Percentiles rank a stretch among this genome's conserved stretches.
Conservation (phyloP, 2,113 vertebrate genomes). For the Plotosus lineatus region DNA sequence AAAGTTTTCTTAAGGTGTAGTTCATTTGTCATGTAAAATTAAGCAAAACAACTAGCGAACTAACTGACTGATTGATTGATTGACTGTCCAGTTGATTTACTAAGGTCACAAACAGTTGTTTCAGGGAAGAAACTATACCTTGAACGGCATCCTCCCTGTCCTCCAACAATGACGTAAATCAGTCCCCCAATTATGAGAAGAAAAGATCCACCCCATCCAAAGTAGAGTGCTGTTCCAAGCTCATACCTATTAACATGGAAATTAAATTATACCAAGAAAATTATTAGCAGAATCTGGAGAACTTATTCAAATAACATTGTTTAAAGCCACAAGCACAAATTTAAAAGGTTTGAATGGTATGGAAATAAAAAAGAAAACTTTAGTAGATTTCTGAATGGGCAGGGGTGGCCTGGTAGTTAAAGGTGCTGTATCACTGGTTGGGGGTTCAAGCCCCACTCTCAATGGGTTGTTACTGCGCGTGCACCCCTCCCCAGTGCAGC, state of each 20-base stretch:
- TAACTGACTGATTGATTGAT: too few relatives aligned
- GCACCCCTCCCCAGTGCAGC: too few relatives aligned
- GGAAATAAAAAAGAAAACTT: background rate
- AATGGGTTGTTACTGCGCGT: too few relatives aligned
- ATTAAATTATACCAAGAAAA: background rate
- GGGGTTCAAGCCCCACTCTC: too few relatives aligned
- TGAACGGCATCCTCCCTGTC: slow-evolving; percentile 64
- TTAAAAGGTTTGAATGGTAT: too few relatives aligned
- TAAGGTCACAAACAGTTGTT: background rate
- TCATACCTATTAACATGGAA: slow-evolving; percentile 79
- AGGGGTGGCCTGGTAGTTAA: too few relatives aligned
- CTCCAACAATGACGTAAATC: slow-evolving; percentile 80
- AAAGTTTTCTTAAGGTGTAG: background rate
- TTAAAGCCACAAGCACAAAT: background rate
- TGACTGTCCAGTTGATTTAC: too few relatives aligned
- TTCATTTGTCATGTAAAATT: background rate
- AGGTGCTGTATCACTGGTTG: too few relatives aligned
- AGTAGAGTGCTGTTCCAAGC: slow-evolving; percentile 87
- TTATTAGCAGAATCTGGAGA: too few relatives aligned
- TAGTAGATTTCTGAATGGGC: too few relatives aligned
- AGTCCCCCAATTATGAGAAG: slow-evolving; percentile 87
- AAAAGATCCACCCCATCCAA: slow-evolving; percentile 90
- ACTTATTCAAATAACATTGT: background rate
- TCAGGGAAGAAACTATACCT: slow-evolving; percentile 52
- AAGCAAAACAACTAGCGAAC: too few relatives aligned